These are phyloP conservation scores for Cephus spinipes DNA, from an alignment of 2,888 invertebrate genomes.

Conservation along the genomic window DNA sequence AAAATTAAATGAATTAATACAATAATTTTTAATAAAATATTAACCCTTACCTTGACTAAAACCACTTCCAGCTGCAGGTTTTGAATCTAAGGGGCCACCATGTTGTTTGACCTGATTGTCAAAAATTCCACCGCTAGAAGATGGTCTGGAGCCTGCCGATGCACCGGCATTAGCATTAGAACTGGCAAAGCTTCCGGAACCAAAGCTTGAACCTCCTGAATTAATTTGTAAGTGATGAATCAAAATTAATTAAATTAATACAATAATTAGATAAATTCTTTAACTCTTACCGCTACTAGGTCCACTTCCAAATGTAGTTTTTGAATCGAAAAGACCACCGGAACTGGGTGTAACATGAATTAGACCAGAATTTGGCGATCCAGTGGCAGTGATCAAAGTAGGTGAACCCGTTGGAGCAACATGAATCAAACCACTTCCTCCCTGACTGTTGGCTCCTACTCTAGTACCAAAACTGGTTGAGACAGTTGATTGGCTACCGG, in stretches of 20 bases:
- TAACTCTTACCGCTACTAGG: background rate
- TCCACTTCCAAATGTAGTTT: background rate
- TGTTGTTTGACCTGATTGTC: background rate
- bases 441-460: background rate
- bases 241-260: background rate
- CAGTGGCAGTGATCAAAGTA: background rate
- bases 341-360: conserved; percentile 10
- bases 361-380: background rate
- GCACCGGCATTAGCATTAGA: conserved; percentile 11
- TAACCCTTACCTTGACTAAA: background rate
- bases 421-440: conserved; percentile 14
- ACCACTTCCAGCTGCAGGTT: background rate
- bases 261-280: background rate
- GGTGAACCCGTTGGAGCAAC: background rate
- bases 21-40: background rate
- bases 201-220: conserved; percentile 11
- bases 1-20: background rate
- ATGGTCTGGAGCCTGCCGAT: conserved; percentile 5
- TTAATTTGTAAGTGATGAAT: background rate
- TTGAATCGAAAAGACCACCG: conserved; percentile 3
- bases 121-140: background rate
- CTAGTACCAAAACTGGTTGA: conserved; percentile 22
- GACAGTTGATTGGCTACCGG: conserved; percentile 7
- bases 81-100: conserved; percentile 14
- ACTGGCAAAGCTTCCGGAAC: background rate